phyloP scores from a whole-genome alignment of 1,140 invertebrate species.

The Penaeus chinensis region DNA sequence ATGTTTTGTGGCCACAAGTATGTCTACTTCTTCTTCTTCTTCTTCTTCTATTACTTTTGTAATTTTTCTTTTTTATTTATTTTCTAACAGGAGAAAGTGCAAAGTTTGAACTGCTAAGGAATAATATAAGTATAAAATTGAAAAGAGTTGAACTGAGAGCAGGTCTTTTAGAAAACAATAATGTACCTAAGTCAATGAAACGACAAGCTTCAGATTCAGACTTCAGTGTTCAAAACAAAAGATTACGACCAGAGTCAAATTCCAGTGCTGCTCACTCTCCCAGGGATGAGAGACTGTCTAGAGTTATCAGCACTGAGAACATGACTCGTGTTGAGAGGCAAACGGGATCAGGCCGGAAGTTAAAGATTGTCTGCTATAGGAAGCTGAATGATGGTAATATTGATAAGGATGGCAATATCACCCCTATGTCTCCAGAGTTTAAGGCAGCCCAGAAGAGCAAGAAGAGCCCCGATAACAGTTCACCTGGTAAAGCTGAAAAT shows the following conservation, averaged over 20 bases:
- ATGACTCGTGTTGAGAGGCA: constrained; percentile 32
- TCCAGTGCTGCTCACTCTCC: neutral
- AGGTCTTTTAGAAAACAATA: neutral
- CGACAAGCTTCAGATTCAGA: constrained; percentile 15
- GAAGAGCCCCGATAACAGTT: neutral
- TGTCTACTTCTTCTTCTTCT: too few relatives aligned
- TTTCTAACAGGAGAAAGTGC: too few relatives aligned
- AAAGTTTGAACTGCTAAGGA: too few relatives aligned
- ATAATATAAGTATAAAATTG: neutral
- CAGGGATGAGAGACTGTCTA: neutral
- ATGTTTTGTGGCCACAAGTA: too few relatives aligned
- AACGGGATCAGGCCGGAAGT: constrained; percentile 26
- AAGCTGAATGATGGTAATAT: constrained; percentile 41
- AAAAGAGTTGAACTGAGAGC: neutral
- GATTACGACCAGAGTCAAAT: neutral
- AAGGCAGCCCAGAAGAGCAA: neutral
- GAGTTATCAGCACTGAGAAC: constrained; percentile 17
- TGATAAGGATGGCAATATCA: constrained; percentile 41
- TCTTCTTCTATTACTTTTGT: too few relatives aligned
- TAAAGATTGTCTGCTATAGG: constrained; percentile 48
- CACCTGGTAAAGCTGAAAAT: too few relatives aligned
- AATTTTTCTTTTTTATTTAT: too few relatives aligned
- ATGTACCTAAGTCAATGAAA: neutral
- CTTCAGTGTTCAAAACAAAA: neutral
- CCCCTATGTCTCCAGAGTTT: constrained; percentile 29